Base-by-base conservation (phyloP, 2,113 vertebrate species). In the Carollia perspicillata region DNA sequence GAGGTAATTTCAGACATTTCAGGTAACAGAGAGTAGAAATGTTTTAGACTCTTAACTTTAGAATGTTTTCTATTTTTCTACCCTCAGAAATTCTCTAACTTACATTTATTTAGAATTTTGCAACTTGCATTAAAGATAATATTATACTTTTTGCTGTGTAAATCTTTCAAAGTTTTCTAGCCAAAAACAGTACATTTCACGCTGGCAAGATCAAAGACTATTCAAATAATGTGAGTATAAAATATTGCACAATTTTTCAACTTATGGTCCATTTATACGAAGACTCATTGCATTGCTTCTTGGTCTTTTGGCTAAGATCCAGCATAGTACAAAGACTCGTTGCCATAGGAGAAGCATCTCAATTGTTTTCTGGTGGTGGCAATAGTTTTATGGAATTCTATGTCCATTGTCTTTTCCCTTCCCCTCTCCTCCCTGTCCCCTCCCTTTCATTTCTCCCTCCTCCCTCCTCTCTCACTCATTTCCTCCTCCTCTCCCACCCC, bases 51-150 rank as follows among this genome's bases (percentile, higher is more conserved):
- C 6, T 69, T 87, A 65, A 58, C 51, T 94, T 90, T 40, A 65
- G 80, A 80, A 26, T 40, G 7, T 92, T 87, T 92, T 33, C 9
- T 49, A 58, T 18, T 42, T 90, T 85, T 55, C 26, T 58, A 65
- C 26, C 14, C 5, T 79, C 33, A 84, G 58, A 79, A 85, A 90
- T 91, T 81, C 77, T 83, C 51, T 87, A 72, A 53, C 8, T 47
- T 60, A 51, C 7, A 44, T 81, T 44, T 83, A 40, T 95, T 74
- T 79, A 86, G 83, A 95, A 72, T 91, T 93, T 85, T 86, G 81
- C 33, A 94, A 84, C 28, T 66, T 79, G 35, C 0, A 44, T 79
- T 89, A 75, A 95, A 88, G 89, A 88, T 30, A 69, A 44, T 71
- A 87, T 37, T 81, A 66, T 87, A 84, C 23, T 2, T 18, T 44